Percentiles rank a stretch among this genome's conserved stretches.
Evolutionary conservation across 2,113 vertebrate species (phyloP).

Genomic region (Apodemus speciosus): DNA sequence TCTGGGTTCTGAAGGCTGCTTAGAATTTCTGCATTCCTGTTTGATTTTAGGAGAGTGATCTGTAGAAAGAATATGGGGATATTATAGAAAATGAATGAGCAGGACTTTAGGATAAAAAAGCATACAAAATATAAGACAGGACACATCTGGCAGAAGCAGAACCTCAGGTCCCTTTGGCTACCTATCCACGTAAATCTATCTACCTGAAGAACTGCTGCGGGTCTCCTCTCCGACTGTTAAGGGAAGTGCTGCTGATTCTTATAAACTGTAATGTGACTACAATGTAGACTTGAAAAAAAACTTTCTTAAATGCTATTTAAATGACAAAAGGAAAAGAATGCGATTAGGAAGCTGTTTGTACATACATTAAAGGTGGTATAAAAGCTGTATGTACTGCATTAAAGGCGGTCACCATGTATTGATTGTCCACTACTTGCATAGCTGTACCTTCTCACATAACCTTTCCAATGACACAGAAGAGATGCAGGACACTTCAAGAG

Average conservation of each 20-base stretch:
- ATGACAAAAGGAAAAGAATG: not conserved
- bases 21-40: conserved; percentile 18
- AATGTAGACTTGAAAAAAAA: not conserved
- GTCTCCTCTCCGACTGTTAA: conserved; percentile 7
- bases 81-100: conserved; percentile 34
- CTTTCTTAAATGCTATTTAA: conserved; percentile 51
- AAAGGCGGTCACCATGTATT: not conserved
- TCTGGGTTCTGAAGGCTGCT: conserved; percentile 10
- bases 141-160: not conserved
- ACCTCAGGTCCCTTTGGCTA: not conserved
- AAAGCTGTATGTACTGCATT: too few species aligned
- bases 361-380: too few species aligned
- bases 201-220: not conserved
- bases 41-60: conserved; percentile 42
- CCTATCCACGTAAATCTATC: not conserved
- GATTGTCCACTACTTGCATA: not conserved
- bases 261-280: conserved; percentile 26
- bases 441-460: not conserved
- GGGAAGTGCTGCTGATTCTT: not conserved
- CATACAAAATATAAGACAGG: conserved; percentile 22
- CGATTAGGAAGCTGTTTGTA: not conserved
- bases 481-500: not conserved
- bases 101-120: not conserved
- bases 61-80: conserved; percentile 15
- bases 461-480: not conserved